A percentile compares a stretch with the other conserved stretches of the same genome.
These are phyloP conservation scores for Enteromius radiatus DNA, from an alignment of 2,797 vertebrate genomes.

Conservation along the genomic window DNA sequence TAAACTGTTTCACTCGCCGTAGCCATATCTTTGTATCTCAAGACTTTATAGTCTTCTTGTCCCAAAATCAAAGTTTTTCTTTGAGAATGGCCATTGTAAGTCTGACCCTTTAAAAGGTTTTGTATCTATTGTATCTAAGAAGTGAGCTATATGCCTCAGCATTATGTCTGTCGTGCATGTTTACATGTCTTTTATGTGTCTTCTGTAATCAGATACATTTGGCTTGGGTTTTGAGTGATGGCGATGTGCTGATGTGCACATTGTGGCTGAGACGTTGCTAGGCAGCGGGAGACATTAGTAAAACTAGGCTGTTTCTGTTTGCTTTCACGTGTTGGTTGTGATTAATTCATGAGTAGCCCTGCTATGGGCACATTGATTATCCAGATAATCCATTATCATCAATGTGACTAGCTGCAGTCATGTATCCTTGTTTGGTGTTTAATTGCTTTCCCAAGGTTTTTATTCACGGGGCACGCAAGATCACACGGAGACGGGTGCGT, in stretches of 20 bases:
- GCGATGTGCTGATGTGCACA: conserved; percentile 57
- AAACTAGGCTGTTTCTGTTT: conserved; percentile 69
- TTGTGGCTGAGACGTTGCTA: conserved; percentile 58
- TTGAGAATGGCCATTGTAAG: background rate
- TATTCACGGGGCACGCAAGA: conserved; percentile 67
- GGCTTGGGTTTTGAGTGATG: conserved; percentile 49
- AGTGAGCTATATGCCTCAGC: background rate
- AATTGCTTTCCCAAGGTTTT: conserved; percentile 72
- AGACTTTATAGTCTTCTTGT: conserved; percentile 1
- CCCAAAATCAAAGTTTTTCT: conserved; percentile 4
- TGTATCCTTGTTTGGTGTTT: conserved; percentile 70
- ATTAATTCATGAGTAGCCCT: conserved; percentile 76
- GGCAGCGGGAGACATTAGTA: conserved; percentile 56
- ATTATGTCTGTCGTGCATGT: background rate
- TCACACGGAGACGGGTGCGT: conserved; percentile 49
- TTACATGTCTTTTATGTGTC: conserved; percentile 65
- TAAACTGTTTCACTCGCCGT: conserved; percentile 12
- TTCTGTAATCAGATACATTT: conserved; percentile 33
- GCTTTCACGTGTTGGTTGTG: conserved; percentile 61
- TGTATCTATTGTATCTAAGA: background rate
- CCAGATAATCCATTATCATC: conserved; percentile 78
- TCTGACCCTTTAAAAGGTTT: background rate
- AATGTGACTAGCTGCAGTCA: conserved; percentile 72
- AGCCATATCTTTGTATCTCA: background rate
- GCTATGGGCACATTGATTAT: conserved; percentile 76